Percentiles rank a stretch among this genome's conserved stretches.
phyloP scores from a whole-genome alignment of 2,797 vertebrate species.

The Adelosebastes latens region DNA sequence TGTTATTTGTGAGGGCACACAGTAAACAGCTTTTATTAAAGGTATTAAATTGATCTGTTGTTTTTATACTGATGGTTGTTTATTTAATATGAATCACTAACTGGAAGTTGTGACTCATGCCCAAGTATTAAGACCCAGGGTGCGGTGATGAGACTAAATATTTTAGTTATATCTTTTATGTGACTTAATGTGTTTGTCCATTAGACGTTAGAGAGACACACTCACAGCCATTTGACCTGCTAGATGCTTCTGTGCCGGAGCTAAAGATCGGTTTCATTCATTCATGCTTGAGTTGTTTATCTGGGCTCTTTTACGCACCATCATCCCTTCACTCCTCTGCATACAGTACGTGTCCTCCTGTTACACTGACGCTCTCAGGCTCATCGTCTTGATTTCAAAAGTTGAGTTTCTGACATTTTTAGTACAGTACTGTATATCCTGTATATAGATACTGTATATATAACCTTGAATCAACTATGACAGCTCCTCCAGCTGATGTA shows the following conservation, averaged over 20 bases:
- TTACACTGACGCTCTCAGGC: not conserved
- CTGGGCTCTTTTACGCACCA: constrained; percentile 22
- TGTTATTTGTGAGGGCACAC: not conserved
- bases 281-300: constrained; percentile 45
- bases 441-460: not conserved
- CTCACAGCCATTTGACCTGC: not conserved
- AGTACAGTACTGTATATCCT: not conserved
- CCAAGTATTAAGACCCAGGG: not conserved
- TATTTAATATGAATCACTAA: not conserved
- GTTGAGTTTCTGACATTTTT: constrained; percentile 17
- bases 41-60: not conserved
- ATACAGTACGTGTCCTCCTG: constrained; percentile 12
- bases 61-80: not conserved
- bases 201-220: not conserved
- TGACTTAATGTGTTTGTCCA: not conserved
- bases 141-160: not conserved
- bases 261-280: constrained; percentile 38
- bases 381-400: constrained; percentile 31
- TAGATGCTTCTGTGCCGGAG: not conserved
- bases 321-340: constrained; percentile 8
- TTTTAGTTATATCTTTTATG: not conserved
- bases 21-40: not conserved
- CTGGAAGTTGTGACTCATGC: not conserved
- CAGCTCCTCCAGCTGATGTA: not conserved
- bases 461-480: not conserved